Conservation (phyloP, 2,113 vertebrate genomes). For the Struthidea cinerea region DNA sequence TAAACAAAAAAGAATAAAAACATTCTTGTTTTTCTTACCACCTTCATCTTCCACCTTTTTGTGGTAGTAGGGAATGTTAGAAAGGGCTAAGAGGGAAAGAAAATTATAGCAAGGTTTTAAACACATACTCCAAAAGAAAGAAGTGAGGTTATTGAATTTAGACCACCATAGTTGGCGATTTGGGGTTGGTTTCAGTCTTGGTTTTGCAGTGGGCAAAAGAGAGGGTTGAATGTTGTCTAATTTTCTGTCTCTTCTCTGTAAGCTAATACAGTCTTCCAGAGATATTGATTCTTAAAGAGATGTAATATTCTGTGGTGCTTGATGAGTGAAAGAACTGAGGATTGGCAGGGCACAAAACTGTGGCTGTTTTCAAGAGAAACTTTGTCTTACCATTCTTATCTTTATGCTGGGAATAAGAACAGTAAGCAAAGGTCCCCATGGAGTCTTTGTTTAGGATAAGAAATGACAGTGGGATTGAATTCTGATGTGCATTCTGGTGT, state of each 20-base stretch:
- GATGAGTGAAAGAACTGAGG: neutral
- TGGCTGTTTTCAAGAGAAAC: neutral
- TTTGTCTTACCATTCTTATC: neutral
- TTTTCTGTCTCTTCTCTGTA: neutral
- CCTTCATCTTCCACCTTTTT: neutral
- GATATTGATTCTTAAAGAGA: neutral
- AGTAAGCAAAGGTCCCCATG: neutral
- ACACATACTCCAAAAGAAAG: neutral
- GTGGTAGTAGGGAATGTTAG: neutral
- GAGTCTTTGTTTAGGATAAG: neutral
- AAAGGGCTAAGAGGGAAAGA: neutral
- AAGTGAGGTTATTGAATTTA: neutral
- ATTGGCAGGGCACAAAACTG: neutral
- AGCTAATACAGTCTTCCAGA: neutral
- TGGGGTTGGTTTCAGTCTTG: neutral
- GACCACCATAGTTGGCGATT: neutral
- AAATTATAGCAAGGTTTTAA: neutral
- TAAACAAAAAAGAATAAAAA: neutral
- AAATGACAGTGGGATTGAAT: neutral
- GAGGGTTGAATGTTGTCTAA: neutral
- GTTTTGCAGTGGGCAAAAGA: neutral
- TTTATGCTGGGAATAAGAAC: neutral
- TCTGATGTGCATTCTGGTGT: neutral
- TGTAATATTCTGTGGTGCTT: neutral
- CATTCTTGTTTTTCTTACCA: neutral